Percentiles rank a stretch among this genome's conserved stretches.
Evolutionary conservation across 2,113 vertebrate species (phyloP).

Genomic region (Pogona vitticeps): DNA sequence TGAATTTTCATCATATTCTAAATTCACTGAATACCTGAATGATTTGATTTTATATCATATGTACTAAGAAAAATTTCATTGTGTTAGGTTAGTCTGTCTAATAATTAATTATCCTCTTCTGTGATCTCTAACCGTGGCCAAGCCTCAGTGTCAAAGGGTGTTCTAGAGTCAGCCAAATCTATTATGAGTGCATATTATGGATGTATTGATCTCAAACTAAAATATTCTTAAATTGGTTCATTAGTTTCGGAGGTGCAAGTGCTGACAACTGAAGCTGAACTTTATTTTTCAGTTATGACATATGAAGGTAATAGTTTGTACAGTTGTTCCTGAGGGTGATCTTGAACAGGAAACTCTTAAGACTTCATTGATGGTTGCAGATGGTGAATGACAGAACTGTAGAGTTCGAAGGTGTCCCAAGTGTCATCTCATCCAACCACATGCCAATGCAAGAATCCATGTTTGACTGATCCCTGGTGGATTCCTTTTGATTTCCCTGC

Average conservation of each 20-base stretch:
- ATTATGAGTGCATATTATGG: neutral
- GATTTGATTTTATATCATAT: neutral
- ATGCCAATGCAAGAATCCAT: too few species aligned
- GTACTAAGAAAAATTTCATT: neutral
- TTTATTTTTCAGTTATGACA: neutral
- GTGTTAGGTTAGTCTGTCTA: neutral
- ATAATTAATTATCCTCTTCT: neutral
- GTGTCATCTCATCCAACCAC: too few species aligned
- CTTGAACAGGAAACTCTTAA: neutral
- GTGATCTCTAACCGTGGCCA: neutral
- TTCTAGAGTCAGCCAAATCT: neutral
- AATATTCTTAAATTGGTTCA: slow-evolving; percentile 19
- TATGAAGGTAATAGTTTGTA: neutral
- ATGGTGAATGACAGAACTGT: neutral
- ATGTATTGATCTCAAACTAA: neutral
- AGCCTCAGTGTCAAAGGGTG: neutral
- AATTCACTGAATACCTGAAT: neutral
- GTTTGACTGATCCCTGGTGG: too few species aligned
- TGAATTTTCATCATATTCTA: neutral
- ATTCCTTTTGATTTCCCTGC: too few species aligned
- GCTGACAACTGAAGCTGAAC: neutral
- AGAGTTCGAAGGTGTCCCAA: too few species aligned
- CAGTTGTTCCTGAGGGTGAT: neutral
- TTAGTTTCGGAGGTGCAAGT: neutral
- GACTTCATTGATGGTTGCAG: neutral